These are phyloP conservation scores for Atta cephalotes DNA, from an alignment of 1,140 invertebrate species.

Conservation along the genomic window DNA sequence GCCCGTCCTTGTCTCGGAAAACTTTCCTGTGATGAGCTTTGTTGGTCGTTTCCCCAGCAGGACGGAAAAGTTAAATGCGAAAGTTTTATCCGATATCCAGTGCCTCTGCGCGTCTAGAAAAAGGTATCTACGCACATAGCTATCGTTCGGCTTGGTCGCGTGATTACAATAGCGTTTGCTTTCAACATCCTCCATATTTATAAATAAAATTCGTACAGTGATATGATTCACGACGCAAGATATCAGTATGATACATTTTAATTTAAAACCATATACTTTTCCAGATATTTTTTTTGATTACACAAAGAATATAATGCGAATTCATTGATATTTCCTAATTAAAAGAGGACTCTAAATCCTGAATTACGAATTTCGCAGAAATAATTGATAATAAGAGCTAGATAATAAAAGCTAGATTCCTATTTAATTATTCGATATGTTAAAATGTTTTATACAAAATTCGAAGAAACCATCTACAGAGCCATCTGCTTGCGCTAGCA, in stretches of 20 bases:
- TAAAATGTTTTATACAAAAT: not conserved
- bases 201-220: conserved; percentile 14
- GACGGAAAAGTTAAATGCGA: conserved; percentile 85
- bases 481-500: not conserved
- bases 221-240: not conserved
- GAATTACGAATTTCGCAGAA: not conserved
- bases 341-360: not conserved
- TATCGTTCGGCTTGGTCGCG: conserved; percentile 46
- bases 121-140: conserved; percentile 71
- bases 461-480: not conserved
- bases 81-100: conserved; percentile 85
- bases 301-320: not conserved
- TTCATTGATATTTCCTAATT: not conserved
- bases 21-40: conserved; percentile 85
- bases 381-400: not conserved
- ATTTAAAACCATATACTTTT: not conserved
- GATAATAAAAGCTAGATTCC: not conserved
- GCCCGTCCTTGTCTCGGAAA: conserved; percentile 83
- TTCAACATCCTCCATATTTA: conserved; percentile 2
- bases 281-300: not conserved
- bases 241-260: not conserved
- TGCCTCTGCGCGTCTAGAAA: conserved; percentile 75
- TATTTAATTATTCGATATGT: conserved; percentile 13
- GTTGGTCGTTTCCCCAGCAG: conserved; percentile 84
- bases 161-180: conserved; percentile 47